phyloP scores from a whole-genome alignment of 30 jellyfish, hydroid and myxozoan species.

The Mastigias papua region DNA sequence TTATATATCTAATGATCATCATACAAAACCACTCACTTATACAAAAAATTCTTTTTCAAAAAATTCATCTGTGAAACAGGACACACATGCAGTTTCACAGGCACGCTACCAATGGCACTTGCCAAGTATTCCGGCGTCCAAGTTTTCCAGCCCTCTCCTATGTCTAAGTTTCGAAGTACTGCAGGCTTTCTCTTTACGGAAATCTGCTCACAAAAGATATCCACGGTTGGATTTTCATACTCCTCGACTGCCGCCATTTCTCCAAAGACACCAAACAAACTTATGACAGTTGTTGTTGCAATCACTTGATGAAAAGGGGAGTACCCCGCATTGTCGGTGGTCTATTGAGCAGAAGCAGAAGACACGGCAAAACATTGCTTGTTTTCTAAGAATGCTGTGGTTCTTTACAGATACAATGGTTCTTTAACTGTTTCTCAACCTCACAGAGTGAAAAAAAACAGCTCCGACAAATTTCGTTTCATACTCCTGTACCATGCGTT shows the following conservation, averaged over 20 bases:
- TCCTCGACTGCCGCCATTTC: conserved; percentile 49
- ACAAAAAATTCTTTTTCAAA: conserved; percentile 81
- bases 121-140: conserved; percentile 82
- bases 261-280: neutral
- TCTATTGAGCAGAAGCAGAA: too few species aligned
- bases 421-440: too few species aligned
- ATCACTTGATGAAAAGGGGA: neutral
- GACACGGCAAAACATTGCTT: too few species aligned
- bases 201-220: conserved; percentile 39
- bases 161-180: conserved; percentile 69
- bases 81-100: conserved; percentile 85
- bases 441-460: too few species aligned
- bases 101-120: conserved; percentile 37
- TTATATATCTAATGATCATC: too few species aligned
- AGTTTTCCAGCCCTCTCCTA: conserved; percentile 61
- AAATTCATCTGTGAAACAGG: conserved; percentile 84
- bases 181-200: conserved; percentile 68
- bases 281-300: conserved; percentile 39
- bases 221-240: conserved; percentile 18
- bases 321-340: too few species aligned
- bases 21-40: conserved; percentile 48
- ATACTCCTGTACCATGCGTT: too few species aligned
- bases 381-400: too few species aligned
- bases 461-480: too few species aligned
- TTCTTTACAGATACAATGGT: too few species aligned